These are phyloP conservation scores for Agrochola circellaris DNA, from an alignment of 2,888 invertebrate genomes.

Conservation along the genomic window DNA sequence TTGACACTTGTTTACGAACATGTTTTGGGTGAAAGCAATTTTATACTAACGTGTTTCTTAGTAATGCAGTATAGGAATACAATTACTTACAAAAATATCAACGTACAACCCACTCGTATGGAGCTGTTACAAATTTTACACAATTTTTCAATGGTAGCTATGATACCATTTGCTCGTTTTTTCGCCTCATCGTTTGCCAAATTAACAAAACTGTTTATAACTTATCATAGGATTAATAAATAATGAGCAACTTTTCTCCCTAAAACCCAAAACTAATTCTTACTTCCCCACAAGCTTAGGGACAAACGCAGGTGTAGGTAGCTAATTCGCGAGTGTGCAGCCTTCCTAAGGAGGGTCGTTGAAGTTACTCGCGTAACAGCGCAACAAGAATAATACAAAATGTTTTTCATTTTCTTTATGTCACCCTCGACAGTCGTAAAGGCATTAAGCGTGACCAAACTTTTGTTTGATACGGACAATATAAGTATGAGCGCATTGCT, in stretches of 20 bases:
- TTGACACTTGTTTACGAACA: neutral
- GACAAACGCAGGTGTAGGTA: constrained; percentile 67
- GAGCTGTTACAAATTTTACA: neutral
- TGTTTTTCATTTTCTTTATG: constrained; percentile 97
- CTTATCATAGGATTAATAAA: constrained; percentile 23
- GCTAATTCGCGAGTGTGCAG: constrained; percentile 72
- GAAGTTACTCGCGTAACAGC: constrained; percentile 89
- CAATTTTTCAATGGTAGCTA: neutral
- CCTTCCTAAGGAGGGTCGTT: constrained; percentile 83
- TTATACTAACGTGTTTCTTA: neutral
- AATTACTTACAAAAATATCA: no score
- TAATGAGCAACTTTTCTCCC: neutral
- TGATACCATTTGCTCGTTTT: no score
- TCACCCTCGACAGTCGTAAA: constrained; percentile 96
- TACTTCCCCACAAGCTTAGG: constrained; percentile 15
- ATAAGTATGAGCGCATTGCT: constrained; percentile 85
- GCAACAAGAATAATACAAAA: constrained; percentile 92
- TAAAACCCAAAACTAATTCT: constrained; percentile 18
- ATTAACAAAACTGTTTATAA: neutral
- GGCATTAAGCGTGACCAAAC: constrained; percentile 97
- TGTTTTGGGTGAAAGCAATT: neutral
- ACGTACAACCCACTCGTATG: no score
- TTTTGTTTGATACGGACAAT: constrained; percentile 91
- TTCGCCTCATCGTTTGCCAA: neutral
- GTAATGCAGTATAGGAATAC: no score